A percentile compares a stretch with the other conserved stretches of the same genome.
Evolutionary conservation across 2,797 vertebrate species (phyloP).

Genomic region (Brotogeris chrysoptera): DNA sequence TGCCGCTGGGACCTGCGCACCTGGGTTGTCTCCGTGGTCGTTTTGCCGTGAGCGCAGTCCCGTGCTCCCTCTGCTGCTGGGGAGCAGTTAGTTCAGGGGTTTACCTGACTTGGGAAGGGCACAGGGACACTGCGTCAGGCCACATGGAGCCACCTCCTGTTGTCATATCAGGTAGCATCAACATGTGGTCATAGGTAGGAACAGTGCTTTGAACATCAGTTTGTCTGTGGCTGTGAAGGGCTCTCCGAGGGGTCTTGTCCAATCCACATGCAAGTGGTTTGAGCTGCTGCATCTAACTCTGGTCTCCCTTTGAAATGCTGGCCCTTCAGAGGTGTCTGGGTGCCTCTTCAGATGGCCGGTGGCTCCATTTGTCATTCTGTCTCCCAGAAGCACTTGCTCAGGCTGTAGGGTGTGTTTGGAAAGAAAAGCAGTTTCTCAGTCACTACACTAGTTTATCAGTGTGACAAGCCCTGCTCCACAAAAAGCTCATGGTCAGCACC

Average conservation of each 20-base stretch:
- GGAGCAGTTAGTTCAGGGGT: neutral
- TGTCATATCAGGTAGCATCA: neutral
- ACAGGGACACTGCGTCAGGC: neutral
- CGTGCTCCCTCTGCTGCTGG: neutral
- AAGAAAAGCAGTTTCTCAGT: neutral
- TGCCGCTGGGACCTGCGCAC: neutral
- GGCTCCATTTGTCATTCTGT: neutral
- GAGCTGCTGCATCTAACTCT: neutral
- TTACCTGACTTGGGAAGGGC: neutral
- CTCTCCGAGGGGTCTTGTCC: neutral
- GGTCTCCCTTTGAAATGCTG: neutral
- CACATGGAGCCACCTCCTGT: neutral
- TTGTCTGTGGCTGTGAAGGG: neutral
- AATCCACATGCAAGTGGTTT: accelerated
- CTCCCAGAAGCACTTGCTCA: neutral
- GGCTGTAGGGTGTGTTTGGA: neutral
- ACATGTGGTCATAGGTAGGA: neutral
- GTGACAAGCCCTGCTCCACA: neutral
- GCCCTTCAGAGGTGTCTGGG: neutral
- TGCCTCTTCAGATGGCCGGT: neutral
- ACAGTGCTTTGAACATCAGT: neutral
- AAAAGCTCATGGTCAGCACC: neutral
- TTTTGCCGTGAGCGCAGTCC: neutral
- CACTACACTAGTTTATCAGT: neutral
- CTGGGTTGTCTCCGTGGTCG: neutral